Conservation (phyloP, 2,113 vertebrate species). For the Carassius auratus region DNA sequence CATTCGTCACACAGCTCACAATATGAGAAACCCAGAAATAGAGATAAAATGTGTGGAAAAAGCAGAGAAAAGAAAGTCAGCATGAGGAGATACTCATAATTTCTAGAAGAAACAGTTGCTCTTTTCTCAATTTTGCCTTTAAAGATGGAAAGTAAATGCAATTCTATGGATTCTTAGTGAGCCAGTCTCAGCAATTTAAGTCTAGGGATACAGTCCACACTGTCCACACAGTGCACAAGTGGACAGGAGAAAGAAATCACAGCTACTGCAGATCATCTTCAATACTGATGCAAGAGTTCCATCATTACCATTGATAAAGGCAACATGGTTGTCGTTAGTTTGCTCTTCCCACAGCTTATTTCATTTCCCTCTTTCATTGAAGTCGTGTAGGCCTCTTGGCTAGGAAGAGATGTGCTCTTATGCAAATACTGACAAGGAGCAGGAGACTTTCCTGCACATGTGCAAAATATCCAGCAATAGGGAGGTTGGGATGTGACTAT, state of each 20-base stretch:
- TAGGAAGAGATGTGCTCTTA: conserved; percentile 42
- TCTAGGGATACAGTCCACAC: conserved; percentile 44
- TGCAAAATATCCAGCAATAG: conserved; percentile 38
- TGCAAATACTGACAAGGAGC: conserved; percentile 48
- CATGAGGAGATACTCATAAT: not conserved
- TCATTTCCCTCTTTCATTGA: conserved; percentile 1
- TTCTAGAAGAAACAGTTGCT: not conserved
- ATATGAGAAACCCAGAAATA: conserved; percentile 46
- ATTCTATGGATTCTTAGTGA: not conserved
- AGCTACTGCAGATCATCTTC: conserved; percentile 65
- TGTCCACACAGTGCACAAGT: conserved; percentile 67
- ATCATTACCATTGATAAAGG: conserved; percentile 51
- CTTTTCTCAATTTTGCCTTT: not conserved
- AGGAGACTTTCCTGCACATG: conserved; percentile 40
- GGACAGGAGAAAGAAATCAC: conserved; percentile 56
- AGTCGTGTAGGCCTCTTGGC: not conserved
- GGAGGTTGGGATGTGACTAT: not conserved
- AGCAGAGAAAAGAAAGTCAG: not conserved
- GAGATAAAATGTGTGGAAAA: conserved; percentile 3
- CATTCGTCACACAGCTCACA: conserved; percentile 76
- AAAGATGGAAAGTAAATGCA: not conserved
- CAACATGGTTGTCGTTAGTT: conserved; percentile 26
- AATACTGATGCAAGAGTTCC: conserved; percentile 64
- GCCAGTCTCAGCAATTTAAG: conserved; percentile 31
- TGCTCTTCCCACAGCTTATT: conserved; percentile 5